phyloP scores from a whole-genome alignment of 2,797 vertebrate genomes.

The Lagorchestes hirsutus region DNA sequence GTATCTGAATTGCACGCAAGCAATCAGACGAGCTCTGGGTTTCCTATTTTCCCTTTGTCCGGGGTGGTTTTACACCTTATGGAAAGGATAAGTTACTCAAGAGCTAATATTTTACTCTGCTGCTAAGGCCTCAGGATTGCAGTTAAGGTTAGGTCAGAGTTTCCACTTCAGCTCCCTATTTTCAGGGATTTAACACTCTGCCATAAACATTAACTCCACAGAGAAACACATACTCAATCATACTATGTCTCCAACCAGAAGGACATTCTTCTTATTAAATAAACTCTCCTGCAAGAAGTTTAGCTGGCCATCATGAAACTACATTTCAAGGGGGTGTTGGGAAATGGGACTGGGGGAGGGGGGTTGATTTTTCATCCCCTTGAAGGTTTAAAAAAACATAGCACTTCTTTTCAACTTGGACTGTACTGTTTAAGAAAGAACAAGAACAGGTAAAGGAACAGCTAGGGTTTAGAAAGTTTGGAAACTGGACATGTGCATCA shows the following conservation, averaged over 20 bases:
- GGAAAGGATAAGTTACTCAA: slow-evolving; percentile 61
- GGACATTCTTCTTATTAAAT: slow-evolving; percentile 51
- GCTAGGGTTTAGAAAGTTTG: not conserved
- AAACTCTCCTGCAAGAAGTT: slow-evolving; percentile 56
- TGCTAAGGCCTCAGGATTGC: slow-evolving; percentile 20
- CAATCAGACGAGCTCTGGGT: slow-evolving; percentile 46
- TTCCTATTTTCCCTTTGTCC: slow-evolving; percentile 62
- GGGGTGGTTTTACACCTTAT: slow-evolving; percentile 63
- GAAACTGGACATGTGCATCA: not conserved
- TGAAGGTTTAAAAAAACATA: not conserved
- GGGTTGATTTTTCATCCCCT: not conserved
- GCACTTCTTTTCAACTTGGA: not conserved
- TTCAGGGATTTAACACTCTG: slow-evolving; percentile 48
- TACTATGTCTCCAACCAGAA: slow-evolving; percentile 25
- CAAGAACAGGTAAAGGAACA: slow-evolving; percentile 2
- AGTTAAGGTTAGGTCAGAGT: slow-evolving; percentile 55
- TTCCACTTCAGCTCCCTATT: slow-evolving; percentile 47
- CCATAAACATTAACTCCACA: slow-evolving; percentile 40
- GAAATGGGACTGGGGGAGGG: not conserved
- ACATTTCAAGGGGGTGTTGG: slow-evolving; percentile 25
- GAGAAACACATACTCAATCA: slow-evolving; percentile 25
- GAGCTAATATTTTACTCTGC: slow-evolving; percentile 70
- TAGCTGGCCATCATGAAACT: slow-evolving; percentile 26
- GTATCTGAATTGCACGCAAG: slow-evolving; percentile 52
- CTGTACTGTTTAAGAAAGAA: slow-evolving; percentile 3